Percentiles rank a stretch among this genome's conserved stretches.
phyloP scores from a whole-genome alignment of 2,888 invertebrate genomes.

The Melipona beecheii region DNA sequence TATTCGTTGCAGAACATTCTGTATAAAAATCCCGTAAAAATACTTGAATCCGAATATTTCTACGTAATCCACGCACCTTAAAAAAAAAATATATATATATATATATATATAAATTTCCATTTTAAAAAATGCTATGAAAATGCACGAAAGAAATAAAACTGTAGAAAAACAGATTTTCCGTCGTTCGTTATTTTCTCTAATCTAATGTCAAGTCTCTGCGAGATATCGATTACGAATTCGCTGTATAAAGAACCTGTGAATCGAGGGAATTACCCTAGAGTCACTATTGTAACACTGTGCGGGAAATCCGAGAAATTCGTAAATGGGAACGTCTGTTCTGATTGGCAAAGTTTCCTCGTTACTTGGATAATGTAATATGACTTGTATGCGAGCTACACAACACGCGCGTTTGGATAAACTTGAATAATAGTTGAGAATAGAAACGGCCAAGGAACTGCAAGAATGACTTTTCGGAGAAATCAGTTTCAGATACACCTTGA shows the following conservation, averaged over 20 bases:
- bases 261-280: not conserved
- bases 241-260: not conserved
- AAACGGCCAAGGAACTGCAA: conserved; percentile 4
- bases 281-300: not conserved
- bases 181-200: too few species aligned
- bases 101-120: too few species aligned
- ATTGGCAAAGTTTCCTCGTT: conserved; percentile 62
- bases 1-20: too few species aligned
- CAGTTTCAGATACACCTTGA: too few species aligned
- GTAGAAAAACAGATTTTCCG: too few species aligned
- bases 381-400: conserved; percentile 40
- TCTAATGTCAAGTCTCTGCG: too few species aligned
- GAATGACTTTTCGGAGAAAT: conserved; percentile 6
- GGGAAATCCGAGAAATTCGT: conserved; percentile 30
- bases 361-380: conserved; percentile 57
- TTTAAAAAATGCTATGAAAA: too few species aligned
- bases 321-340: conserved; percentile 32
- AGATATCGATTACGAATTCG: not conserved
- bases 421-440: conserved; percentile 14
- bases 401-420: conserved; percentile 41
- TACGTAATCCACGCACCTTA: too few species aligned
- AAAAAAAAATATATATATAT: too few species aligned
- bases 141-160: too few species aligned
- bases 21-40: too few species aligned
- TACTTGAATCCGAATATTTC: too few species aligned